These are phyloP conservation scores for Labia minor DNA, from an alignment of 2,888 invertebrate species.

Conservation along the genomic window DNA sequence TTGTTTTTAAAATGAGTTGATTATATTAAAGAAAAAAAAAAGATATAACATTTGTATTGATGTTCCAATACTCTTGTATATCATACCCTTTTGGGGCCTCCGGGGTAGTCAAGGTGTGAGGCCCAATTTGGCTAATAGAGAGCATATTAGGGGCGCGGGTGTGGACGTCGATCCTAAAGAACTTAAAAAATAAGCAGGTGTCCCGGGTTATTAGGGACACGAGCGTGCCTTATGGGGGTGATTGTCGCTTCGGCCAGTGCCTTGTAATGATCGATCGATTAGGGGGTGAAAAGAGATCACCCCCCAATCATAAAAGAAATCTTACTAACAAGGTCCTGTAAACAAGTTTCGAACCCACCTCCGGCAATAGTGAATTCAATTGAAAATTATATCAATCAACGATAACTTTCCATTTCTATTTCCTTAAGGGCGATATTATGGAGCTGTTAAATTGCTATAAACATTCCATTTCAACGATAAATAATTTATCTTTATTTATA, in stretches of 20 bases:
- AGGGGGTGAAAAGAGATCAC: neutral
- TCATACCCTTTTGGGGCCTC: too few relatives aligned
- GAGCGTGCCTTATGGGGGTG: neutral
- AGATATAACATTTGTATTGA: too few relatives aligned
- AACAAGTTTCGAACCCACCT: too few relatives aligned
- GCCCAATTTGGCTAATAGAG: constrained; percentile 13
- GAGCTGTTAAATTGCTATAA: too few relatives aligned
- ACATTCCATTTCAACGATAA: too few relatives aligned
- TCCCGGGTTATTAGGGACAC: constrained; percentile 1
- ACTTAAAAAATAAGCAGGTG: neutral
- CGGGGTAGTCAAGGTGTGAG: neutral
- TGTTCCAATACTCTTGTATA: too few relatives aligned
- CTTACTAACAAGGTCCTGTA: neutral
- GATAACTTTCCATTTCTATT: neutral
- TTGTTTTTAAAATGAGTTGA: too few relatives aligned
- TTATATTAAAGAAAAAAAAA: too few relatives aligned
- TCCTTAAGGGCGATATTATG: neutral
- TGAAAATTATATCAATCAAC: neutral
- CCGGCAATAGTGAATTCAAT: too few relatives aligned
- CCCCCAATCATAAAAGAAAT: neutral
- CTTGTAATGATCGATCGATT: neutral
- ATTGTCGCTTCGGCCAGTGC: neutral
- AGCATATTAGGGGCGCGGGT: neutral
- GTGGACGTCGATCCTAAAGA: neutral
- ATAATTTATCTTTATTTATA: too few relatives aligned